Evolutionary conservation across 2,888 invertebrate genomes (phyloP).

Genomic region (Zeuzera pyrina): DNA sequence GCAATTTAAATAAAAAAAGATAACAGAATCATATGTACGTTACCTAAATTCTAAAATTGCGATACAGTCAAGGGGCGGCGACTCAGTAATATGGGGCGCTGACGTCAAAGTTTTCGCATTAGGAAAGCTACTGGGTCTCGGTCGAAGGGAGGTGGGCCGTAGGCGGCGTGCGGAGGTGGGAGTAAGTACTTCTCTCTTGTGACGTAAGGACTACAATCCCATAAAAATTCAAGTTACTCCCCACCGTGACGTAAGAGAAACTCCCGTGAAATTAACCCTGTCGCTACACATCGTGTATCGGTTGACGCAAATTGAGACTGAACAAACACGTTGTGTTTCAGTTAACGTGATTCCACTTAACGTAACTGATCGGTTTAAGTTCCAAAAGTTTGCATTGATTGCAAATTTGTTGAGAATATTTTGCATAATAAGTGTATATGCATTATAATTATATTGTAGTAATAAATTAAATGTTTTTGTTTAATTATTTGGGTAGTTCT

Average conservation of each 20-base stretch:
- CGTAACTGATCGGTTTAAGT: too few relatives aligned
- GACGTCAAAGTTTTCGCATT: slow-evolving; percentile 66
- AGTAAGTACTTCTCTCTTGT: slow-evolving; percentile 23
- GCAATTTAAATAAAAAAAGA: too few relatives aligned
- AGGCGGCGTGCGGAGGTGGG: slow-evolving; percentile 16
- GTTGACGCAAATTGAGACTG: slow-evolving; percentile 26
- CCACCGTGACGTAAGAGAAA: slow-evolving; percentile 29
- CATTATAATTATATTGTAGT: too few relatives aligned
- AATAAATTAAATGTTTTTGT: too few relatives aligned
- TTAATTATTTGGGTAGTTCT: too few relatives aligned
- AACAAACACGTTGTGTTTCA: slow-evolving; percentile 19
- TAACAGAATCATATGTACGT: too few relatives aligned
- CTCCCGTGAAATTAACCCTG: slow-evolving; percentile 36
- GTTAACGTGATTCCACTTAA: slow-evolving; percentile 5
- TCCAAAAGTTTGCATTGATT: too few relatives aligned
- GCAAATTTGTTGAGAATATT: too few relatives aligned
- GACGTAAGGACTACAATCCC: slow-evolving; percentile 28
- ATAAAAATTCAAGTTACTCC: slow-evolving; percentile 18
- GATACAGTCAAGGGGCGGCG: too few relatives aligned
- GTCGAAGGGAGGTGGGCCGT: slow-evolving; percentile 33
- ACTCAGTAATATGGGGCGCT: slow-evolving; percentile 33
- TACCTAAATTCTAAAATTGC: too few relatives aligned
- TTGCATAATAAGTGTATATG: too few relatives aligned
- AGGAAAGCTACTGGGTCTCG: slow-evolving; percentile 56
- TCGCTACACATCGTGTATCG: slow-evolving; percentile 19